Percentiles rank a stretch among this genome's conserved stretches.
Evolutionary conservation across 2,888 invertebrate genomes (phyloP).

Genomic region (Orthonevra nobilis): DNA sequence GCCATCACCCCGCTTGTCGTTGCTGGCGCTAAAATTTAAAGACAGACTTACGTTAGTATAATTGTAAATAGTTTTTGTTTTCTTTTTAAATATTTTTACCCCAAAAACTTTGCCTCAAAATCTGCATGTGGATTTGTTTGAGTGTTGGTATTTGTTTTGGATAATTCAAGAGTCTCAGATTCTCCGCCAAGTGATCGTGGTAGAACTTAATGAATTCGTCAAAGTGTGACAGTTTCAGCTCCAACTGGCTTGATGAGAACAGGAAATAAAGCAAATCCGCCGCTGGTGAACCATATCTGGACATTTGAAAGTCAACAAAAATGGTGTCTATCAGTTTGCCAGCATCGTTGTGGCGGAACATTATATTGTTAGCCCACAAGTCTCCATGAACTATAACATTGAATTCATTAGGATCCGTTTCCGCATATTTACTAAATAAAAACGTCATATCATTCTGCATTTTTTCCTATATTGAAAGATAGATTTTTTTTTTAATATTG

Average conservation of each 20-base stretch:
- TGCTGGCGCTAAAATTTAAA: constrained; percentile 66
- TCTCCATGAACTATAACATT: constrained; percentile 75
- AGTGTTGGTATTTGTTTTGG: constrained; percentile 73
- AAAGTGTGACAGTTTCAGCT: constrained; percentile 75
- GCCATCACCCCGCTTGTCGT: constrained; percentile 73
- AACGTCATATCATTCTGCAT: no score
- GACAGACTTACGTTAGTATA: not conserved
- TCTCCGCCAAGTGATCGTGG: constrained; percentile 73
- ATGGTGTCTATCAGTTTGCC: constrained; percentile 72
- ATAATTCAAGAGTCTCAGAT: constrained; percentile 74
- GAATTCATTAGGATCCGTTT: constrained; percentile 73
- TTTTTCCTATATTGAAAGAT: no score
- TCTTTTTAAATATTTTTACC: constrained; percentile 70
- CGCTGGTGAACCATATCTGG: constrained; percentile 74
- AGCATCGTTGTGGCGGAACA: constrained; percentile 73
- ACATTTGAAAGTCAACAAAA: no score
- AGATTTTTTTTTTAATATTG: no score
- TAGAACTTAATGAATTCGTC: constrained; percentile 76
- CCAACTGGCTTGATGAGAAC: constrained; percentile 74
- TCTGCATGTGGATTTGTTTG: constrained; percentile 72
- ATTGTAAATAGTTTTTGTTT: not conserved
- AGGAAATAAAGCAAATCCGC: constrained; percentile 75
- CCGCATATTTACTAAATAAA: no score
- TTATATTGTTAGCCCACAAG: constrained; percentile 75
- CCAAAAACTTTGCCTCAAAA: constrained; percentile 73